Conservation (phyloP, 2,797 vertebrate genomes). For the Helarctos malayanus region DNA sequence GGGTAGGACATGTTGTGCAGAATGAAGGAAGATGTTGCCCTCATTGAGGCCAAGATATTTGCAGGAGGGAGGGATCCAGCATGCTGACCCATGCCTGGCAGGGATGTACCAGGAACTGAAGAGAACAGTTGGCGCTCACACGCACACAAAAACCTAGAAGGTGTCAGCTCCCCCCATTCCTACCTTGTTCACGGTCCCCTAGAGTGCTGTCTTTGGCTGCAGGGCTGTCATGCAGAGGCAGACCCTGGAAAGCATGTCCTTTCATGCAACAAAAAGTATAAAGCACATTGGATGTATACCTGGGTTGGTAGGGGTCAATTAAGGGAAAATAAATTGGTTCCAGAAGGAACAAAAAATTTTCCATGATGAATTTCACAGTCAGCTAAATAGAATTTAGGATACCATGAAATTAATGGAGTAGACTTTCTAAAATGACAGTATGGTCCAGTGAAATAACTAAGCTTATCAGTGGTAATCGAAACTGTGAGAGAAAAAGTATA, state of each 20-base stretch:
- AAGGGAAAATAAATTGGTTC: neutral
- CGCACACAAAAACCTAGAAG: neutral
- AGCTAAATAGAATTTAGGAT: conserved; percentile 13
- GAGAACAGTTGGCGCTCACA: neutral
- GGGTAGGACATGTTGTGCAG: neutral
- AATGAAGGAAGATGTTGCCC: neutral
- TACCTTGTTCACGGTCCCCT: neutral
- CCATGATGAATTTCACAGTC: neutral
- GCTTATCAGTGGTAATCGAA: neutral
- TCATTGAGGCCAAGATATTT: neutral
- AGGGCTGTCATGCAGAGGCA: neutral
- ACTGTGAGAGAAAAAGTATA: neutral
- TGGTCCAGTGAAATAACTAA: neutral
- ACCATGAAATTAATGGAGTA: conserved; percentile 42
- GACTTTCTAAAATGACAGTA: conserved; percentile 36
- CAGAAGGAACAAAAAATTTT: neutral
- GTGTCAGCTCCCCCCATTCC: neutral
- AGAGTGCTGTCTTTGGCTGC: neutral
- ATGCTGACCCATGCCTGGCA: neutral
- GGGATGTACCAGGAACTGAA: neutral
- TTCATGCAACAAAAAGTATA: neutral
- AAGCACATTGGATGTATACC: neutral
- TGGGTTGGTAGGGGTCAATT: neutral
- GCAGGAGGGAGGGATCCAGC: neutral
- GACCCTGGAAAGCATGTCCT: neutral